phyloP scores from a whole-genome alignment of 1,140 invertebrate species.

The Nomia melanderi region DNA sequence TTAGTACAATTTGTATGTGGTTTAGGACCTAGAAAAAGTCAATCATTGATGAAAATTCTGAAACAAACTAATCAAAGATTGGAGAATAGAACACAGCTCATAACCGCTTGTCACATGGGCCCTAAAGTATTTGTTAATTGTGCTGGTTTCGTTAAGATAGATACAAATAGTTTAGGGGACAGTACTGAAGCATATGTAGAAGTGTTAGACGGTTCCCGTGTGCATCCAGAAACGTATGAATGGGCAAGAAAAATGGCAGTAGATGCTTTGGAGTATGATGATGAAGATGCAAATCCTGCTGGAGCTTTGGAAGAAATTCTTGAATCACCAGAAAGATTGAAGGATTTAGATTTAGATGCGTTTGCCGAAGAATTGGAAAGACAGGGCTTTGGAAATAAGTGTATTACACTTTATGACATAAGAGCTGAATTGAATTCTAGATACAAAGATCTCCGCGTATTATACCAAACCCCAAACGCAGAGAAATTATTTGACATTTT shows the following conservation, averaged over 20 bases:
- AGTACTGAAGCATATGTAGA: constrained; percentile 97
- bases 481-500: constrained; percentile 97
- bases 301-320: constrained; percentile 98
- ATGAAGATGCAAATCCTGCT: constrained; percentile 97
- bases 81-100: constrained; percentile 97
- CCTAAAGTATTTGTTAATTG: constrained; percentile 99
- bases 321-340: constrained; percentile 95
- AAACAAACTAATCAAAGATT: constrained; percentile 96
- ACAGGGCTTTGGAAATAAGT: constrained; percentile 98
- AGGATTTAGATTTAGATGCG: constrained; percentile 98
- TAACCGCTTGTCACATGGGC: constrained; percentile 97
- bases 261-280: constrained; percentile 98
- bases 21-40: constrained; percentile 96
- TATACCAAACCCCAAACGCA: constrained; percentile 89
- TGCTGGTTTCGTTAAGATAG: constrained; percentile 99
- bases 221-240: constrained; percentile 99
- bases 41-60: constrained; percentile 93
- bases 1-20: constrained; percentile 99
- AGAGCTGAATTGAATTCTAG: constrained; percentile 96
- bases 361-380: constrained; percentile 98
- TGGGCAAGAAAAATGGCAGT: constrained; percentile 99
- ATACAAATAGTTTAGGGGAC: constrained; percentile 96
- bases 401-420: constrained; percentile 98
- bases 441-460: constrained; percentile 95
- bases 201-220: constrained; percentile 97